phyloP scores from a whole-genome alignment of 2,797 vertebrate species.

The Chloroceryle inda region DNA sequence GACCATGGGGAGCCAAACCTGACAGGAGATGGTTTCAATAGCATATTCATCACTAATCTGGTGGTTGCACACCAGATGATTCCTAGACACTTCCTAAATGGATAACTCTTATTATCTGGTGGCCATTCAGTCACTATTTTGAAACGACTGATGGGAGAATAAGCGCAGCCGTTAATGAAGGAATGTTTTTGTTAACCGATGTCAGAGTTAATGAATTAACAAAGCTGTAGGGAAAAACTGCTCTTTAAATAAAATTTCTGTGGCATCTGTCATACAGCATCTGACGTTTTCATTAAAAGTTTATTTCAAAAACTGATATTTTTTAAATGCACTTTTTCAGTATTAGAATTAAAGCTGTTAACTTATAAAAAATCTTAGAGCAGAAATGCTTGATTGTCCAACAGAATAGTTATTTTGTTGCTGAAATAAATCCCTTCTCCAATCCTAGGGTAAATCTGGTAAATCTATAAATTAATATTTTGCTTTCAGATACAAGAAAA shows the following conservation, averaged over 20 bases:
- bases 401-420: neutral
- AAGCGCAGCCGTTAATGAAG: neutral
- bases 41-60: neutral
- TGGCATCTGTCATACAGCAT: constrained; percentile 21
- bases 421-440: neutral
- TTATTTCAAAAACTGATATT: neutral
- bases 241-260: constrained; percentile 47
- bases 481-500: constrained; percentile 79
- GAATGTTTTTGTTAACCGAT: constrained; percentile 14
- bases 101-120: neutral
- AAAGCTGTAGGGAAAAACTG: constrained; percentile 8
- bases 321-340: neutral
- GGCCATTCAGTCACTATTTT: neutral
- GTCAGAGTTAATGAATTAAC: constrained; percentile 29
- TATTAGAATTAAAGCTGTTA: neutral
- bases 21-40: neutral
- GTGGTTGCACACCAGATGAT: neutral
- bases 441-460: neutral
- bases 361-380: neutral
- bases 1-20: neutral
- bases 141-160: neutral
- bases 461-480: neutral
- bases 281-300: constrained; percentile 53
- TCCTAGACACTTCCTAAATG: neutral
- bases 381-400: neutral